Percentiles rank a stretch among this genome's conserved stretches.
These are phyloP conservation scores for Babylonia areolata DNA, from an alignment of 1,140 invertebrate species.

Conservation along the genomic window DNA sequence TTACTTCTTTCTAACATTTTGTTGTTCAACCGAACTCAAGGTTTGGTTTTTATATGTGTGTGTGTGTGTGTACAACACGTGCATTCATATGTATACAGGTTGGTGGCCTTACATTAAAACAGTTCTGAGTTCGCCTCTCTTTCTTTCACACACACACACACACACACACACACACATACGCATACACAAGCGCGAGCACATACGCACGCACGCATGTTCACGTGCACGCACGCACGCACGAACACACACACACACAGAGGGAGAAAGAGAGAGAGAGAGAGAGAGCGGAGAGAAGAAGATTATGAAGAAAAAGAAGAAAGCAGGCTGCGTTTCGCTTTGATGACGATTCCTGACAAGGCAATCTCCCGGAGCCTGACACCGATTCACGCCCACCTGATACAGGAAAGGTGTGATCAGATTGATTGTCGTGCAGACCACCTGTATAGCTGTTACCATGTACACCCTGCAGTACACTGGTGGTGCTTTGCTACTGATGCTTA, in stretches of 20 bases:
- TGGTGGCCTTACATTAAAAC: too few species aligned
- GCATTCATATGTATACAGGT: too few species aligned
- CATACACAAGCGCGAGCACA: background rate
- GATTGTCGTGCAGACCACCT: background rate
- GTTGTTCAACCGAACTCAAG: too few species aligned
- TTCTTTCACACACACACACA: conserved; percentile 6
- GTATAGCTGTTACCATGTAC: background rate
- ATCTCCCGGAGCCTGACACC: background rate
- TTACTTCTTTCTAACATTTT: too few species aligned
- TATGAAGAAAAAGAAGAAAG: background rate
- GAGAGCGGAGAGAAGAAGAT: too few species aligned
- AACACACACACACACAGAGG: background rate
- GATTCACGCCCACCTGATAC: background rate
- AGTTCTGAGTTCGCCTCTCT: too few species aligned
- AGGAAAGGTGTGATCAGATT: background rate
- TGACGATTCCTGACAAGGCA: background rate
- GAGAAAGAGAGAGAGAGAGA: too few species aligned
- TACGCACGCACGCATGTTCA: background rate
- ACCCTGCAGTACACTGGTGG: too few species aligned
- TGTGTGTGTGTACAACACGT: too few species aligned
- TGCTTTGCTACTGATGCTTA: too few species aligned
- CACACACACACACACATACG: conserved; percentile 5
- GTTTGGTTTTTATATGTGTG: too few species aligned
- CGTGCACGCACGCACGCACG: background rate
- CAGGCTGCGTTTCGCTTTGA: background rate